Percentiles rank a stretch among this genome's conserved stretches.
Evolutionary conservation across 2,797 vertebrate genomes (phyloP).

Genomic region (Cossypha niveicapilla): DNA sequence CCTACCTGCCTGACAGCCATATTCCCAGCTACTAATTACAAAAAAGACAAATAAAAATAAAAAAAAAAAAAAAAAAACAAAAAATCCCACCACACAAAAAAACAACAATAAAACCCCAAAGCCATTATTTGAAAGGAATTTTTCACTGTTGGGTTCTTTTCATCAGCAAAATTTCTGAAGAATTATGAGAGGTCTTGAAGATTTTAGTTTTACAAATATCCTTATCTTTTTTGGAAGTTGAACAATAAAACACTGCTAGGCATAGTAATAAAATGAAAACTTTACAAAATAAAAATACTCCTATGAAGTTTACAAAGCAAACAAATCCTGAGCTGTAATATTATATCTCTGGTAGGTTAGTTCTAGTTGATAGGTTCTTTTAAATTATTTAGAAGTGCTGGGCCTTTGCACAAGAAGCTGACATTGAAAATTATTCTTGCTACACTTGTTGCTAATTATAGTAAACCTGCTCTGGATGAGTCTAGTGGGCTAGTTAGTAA

Average conservation of each 20-base stretch:
- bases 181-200: background rate
- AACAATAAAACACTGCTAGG: background rate
- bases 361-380: background rate
- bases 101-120: accelerated
- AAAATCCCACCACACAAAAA: background rate
- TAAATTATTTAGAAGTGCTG: background rate
- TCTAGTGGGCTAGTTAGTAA: background rate
- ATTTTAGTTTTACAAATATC: background rate
- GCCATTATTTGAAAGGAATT: background rate
- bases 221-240: background rate
- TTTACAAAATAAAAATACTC: background rate
- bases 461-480: background rate
- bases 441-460: background rate
- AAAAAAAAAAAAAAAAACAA: background rate
- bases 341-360: background rate
- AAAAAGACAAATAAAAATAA: background rate
- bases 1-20: background rate
- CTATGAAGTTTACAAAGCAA: background rate
- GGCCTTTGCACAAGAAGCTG: background rate
- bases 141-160: background rate
- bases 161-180: background rate
- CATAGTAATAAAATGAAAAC: background rate
- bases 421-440: background rate
- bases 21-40: background rate
- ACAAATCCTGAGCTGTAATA: background rate